These are phyloP conservation scores for Xanthia icteritia DNA, from an alignment of 2,888 invertebrate genomes.

Conservation along the genomic window DNA sequence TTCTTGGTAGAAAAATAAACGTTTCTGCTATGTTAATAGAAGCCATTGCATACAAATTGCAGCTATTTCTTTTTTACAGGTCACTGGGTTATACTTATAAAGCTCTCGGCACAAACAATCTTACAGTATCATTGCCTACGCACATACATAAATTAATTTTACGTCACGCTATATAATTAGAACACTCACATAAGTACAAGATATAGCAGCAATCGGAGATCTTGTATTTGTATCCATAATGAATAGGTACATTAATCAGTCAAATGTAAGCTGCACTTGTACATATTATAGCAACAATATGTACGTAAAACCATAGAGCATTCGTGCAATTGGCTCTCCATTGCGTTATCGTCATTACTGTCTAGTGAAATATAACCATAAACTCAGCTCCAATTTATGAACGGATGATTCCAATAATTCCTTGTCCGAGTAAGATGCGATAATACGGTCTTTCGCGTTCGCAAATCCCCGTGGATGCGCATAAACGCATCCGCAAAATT, in stretches of 20 bases:
- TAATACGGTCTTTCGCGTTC: not conserved
- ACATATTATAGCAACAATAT: conserved; percentile 16
- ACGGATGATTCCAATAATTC: conserved; percentile 51
- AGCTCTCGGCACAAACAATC: conserved; percentile 19
- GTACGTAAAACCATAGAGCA: conserved; percentile 16
- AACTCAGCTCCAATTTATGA: conserved; percentile 43
- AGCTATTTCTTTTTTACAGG: conserved; percentile 27
- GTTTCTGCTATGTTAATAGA: conserved; percentile 39
- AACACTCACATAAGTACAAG: conserved; percentile 6
- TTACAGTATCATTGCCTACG: conserved; percentile 10
- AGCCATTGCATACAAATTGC: conserved; percentile 45
- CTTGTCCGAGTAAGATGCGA: conserved; percentile 24
- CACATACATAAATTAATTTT: conserved; percentile 32
- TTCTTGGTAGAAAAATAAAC: conserved; percentile 33
- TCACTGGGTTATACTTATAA: conserved; percentile 31
- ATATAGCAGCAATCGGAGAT: conserved; percentile 5
- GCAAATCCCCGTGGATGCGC: not conserved
- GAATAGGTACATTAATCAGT: conserved; percentile 44
- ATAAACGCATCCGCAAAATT: not conserved
- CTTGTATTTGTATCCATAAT: conserved; percentile 13
- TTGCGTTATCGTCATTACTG: conserved; percentile 43
- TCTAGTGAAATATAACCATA: conserved; percentile 24
- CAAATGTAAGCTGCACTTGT: conserved; percentile 20
- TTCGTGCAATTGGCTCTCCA: conserved; percentile 22
- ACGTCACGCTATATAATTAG: conserved; percentile 38